phyloP scores from a whole-genome alignment of 2,797 vertebrate genomes.

The Thamnophis elegans region DNA sequence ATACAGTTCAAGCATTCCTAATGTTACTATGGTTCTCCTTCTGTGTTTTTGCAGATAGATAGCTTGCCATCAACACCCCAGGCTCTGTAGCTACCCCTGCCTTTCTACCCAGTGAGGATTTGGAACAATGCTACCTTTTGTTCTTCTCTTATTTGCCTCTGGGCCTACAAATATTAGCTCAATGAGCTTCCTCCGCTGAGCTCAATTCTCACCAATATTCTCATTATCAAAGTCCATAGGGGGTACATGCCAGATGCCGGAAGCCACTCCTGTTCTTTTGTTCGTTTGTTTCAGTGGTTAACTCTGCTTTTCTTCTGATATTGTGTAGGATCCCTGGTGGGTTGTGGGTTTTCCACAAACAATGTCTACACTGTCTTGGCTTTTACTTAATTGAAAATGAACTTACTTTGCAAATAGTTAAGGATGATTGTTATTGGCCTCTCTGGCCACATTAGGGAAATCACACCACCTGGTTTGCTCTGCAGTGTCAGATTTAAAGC shows the following conservation, averaged over 20 bases:
- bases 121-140: not conserved
- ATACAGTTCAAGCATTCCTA: not conserved
- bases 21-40: not conserved
- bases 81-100: not conserved
- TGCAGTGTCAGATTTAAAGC: not conserved
- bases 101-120: not conserved
- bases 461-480: not conserved
- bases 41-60: not conserved
- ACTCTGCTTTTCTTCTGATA: slow-evolving; percentile 1
- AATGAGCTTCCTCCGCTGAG: not conserved
- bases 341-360: slow-evolving; percentile 3
- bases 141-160: not conserved
- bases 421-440: not conserved
- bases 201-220: slow-evolving; percentile 15
- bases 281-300: slow-evolving; percentile 9
- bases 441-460: not conserved
- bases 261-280: not conserved
- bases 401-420: not conserved
- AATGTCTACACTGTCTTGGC: not conserved
- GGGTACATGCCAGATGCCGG: not conserved
- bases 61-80: not conserved
- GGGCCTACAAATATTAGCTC: slow-evolving; percentile 1
- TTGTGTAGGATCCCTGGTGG: not conserved
- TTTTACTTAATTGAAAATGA: not conserved
- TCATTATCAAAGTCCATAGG: slow-evolving; percentile 18